A percentile compares a stretch with the other conserved stretches of the same genome.
phyloP scores from a whole-genome alignment of 2,797 vertebrate genomes.

The Malacoctenus gilli region DNA sequence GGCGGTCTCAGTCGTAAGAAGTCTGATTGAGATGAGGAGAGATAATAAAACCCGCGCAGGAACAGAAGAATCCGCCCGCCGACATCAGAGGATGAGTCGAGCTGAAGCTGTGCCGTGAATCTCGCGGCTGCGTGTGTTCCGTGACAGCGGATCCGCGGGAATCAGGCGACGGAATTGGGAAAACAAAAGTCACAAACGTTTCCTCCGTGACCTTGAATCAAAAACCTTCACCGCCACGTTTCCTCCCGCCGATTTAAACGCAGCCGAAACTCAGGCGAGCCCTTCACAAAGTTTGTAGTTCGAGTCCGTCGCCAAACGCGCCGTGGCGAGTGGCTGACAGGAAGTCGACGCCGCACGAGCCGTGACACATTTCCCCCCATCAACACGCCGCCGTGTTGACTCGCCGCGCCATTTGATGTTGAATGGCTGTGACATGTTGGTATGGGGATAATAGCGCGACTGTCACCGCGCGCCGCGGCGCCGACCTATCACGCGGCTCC shows the following conservation, averaged over 20 bases:
- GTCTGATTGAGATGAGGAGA: slow-evolving; percentile 8
- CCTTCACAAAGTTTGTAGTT: too few relatives aligned
- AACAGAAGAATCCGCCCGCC: neutral
- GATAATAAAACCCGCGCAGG: neutral
- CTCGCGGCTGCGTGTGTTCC: too few relatives aligned
- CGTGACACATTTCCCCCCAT: slow-evolving; percentile 20
- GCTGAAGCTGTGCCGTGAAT: slow-evolving; percentile 15
- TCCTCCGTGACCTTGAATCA: too few relatives aligned
- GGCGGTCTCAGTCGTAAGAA: slow-evolving; percentile 9
- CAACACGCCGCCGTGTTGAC: slow-evolving; percentile 31
- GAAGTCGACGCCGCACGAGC: slow-evolving; percentile 20
- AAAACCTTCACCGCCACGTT: too few relatives aligned
- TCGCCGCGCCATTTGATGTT: slow-evolving; percentile 38
- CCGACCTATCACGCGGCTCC: slow-evolving; percentile 44
- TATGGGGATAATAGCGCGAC: slow-evolving; percentile 54
- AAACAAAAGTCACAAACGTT: too few relatives aligned
- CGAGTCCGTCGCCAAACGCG: slow-evolving; percentile 7
- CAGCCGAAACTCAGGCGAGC: too few relatives aligned
- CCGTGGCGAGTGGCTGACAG: slow-evolving; percentile 29
- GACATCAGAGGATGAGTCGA: slow-evolving; percentile 4
- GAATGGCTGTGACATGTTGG: slow-evolving; percentile 52
- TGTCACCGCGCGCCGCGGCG: slow-evolving; percentile 52
- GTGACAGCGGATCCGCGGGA: too few relatives aligned
- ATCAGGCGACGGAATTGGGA: too few relatives aligned
- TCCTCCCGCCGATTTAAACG: too few relatives aligned